Evolutionary conservation across 2,888 invertebrate species (phyloP).

Genomic region (Horisme vitalbata): DNA sequence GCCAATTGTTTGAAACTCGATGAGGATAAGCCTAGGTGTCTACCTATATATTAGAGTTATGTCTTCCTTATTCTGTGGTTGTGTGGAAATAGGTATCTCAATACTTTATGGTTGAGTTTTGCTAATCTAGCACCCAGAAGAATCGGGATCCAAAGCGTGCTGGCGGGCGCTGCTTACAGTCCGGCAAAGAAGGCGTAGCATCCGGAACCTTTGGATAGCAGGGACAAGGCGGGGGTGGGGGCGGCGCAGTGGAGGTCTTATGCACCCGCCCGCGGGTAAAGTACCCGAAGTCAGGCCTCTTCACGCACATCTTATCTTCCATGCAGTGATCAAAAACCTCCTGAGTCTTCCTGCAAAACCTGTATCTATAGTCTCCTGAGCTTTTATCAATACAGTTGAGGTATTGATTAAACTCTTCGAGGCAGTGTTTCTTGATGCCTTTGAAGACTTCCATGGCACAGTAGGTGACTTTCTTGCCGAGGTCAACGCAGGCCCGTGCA

Average conservation of each 20-base stretch:
- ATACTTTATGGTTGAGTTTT: not conserved
- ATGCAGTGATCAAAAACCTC: constrained; percentile 92
- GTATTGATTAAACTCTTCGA: constrained; percentile 92
- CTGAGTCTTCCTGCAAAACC: constrained; percentile 92
- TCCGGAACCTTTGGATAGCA: constrained; percentile 84
- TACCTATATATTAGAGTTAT: too few relatives aligned
- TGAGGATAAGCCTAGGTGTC: too few relatives aligned
- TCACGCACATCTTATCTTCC: constrained; percentile 87
- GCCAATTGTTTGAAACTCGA: constrained; percentile 4
- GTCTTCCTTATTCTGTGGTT: too few relatives aligned
- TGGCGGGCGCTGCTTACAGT: constrained; percentile 79
- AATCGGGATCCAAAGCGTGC: constrained; percentile 85
- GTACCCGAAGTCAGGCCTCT: constrained; percentile 91
- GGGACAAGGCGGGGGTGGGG: constrained; percentile 75
- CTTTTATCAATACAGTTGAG: constrained; percentile 89
- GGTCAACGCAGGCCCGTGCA: constrained; percentile 91
- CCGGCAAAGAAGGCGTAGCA: constrained; percentile 85
- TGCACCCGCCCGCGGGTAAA: constrained; percentile 88
- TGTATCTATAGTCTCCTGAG: constrained; percentile 84
- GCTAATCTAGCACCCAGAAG: constrained; percentile 73
- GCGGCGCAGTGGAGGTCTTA: constrained; percentile 79
- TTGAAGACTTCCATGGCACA: constrained; percentile 93
- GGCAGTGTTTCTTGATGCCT: constrained; percentile 90
- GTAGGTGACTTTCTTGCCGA: constrained; percentile 93
- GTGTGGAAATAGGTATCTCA: not conserved